phyloP scores from a whole-genome alignment of 2,797 vertebrate genomes.

The Carcharodon carcharias region DNA sequence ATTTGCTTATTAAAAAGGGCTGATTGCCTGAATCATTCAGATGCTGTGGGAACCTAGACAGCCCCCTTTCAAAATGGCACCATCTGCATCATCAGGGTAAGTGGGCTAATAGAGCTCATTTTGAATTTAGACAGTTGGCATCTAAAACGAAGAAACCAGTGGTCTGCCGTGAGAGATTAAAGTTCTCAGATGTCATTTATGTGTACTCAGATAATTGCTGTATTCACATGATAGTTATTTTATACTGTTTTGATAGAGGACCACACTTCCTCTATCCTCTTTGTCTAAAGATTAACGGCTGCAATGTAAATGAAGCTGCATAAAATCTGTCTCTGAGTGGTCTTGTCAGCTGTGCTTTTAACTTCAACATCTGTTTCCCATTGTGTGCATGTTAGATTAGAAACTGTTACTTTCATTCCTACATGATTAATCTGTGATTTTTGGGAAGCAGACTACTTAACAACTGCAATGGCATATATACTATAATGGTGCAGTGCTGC shows the following conservation, averaged over 20 bases:
- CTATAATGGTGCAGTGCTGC: not conserved
- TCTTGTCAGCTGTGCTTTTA: not conserved
- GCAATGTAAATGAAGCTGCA: not conserved
- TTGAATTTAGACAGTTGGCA: not conserved
- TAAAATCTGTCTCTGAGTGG: not conserved
- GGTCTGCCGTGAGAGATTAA: not conserved
- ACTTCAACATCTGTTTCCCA: constrained; percentile 22
- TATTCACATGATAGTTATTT: not conserved
- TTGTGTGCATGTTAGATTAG: not conserved
- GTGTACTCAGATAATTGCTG: not conserved
- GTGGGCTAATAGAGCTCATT: not conserved
- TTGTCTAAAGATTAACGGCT: not conserved
- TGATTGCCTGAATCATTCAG: not conserved
- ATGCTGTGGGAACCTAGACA: not conserved
- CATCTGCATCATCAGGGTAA: not conserved
- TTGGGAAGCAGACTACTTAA: not conserved
- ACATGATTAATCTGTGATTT: not conserved
- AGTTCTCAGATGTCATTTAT: not conserved
- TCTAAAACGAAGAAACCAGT: not conserved
- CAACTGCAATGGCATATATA: not conserved
- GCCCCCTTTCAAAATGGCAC: not conserved
- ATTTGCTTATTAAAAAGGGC: not conserved
- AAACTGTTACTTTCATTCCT: not conserved
- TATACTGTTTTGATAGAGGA: not conserved
- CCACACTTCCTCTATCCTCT: not conserved